A percentile compares a stretch with the other conserved stretches of the same genome.
These are phyloP conservation scores for Shinisaurus crocodilurus DNA, from an alignment of 2,113 vertebrate species.

Conservation along the genomic window DNA sequence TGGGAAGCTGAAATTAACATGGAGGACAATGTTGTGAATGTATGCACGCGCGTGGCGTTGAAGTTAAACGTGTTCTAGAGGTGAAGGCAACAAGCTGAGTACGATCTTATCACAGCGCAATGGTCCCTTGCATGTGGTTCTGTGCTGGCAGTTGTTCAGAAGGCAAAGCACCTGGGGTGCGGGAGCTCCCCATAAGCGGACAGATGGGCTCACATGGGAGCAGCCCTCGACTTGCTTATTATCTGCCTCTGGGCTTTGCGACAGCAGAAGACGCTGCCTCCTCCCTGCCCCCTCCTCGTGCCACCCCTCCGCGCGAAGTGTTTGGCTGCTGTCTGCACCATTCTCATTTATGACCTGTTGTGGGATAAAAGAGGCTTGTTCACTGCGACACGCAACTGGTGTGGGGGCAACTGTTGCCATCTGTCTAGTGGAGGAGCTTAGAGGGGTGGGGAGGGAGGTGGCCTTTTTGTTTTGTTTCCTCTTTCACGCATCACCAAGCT, in stretches of 20 bases:
- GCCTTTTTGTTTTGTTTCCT: conserved; percentile 46
- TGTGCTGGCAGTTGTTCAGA: background rate
- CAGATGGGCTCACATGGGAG: conserved; percentile 63
- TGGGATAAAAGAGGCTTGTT: conserved; percentile 65
- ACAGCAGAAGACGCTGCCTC: background rate
- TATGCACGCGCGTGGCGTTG: background rate
- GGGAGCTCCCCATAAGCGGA: conserved; percentile 17
- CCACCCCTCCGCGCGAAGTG: background rate
- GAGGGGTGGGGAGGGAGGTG: conserved; percentile 20
- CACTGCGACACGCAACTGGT: conserved; percentile 50
- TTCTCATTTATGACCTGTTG: conserved; percentile 55
- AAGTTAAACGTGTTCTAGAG: background rate
- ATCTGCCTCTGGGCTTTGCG: conserved; percentile 48
- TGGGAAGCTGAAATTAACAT: background rate
- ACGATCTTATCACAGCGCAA: background rate
- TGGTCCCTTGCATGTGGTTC: background rate
- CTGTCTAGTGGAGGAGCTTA: conserved; percentile 65
- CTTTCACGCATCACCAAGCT: conserved; percentile 69
- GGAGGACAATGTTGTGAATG: background rate
- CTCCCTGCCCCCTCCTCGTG: background rate
- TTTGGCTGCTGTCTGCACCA: conserved; percentile 13
- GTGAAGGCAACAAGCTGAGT: background rate
- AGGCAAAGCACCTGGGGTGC: background rate
- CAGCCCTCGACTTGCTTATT: conserved; percentile 58
- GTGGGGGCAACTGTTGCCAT: conserved; percentile 76